Conservation (phyloP, 2,888 invertebrate species). For the Lumbricus terrestris region DNA sequence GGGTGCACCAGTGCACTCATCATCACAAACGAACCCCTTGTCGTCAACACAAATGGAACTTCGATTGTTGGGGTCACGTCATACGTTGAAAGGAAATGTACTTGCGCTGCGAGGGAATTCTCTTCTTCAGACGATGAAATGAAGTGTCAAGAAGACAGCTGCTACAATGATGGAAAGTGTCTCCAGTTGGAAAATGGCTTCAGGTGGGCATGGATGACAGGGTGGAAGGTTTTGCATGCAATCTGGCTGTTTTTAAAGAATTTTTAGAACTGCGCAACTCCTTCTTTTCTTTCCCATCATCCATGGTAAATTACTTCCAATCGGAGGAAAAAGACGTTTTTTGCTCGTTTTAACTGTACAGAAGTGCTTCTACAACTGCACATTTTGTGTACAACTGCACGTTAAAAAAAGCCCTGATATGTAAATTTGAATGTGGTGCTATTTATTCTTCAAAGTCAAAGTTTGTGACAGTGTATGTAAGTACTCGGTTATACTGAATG, state of each 20-base stretch:
- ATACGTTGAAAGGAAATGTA: slow-evolving; percentile 65
- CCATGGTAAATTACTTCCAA: too few species aligned
- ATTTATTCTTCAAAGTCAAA: too few species aligned
- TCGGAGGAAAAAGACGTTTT: too few species aligned
- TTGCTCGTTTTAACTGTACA: too few species aligned
- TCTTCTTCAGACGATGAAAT: neutral
- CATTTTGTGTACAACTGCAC: too few species aligned
- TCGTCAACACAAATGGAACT: slow-evolving; percentile 95
- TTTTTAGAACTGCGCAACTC: too few species aligned
- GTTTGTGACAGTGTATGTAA: too few species aligned
- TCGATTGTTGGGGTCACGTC: slow-evolving; percentile 93
- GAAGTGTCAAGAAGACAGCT: slow-evolving; percentile 74
- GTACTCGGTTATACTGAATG: too few species aligned
- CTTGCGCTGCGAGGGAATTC: neutral
- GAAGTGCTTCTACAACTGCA: too few species aligned
- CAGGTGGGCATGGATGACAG: slow-evolving; percentile 12
- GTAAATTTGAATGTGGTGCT: neutral
- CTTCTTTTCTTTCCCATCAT: too few species aligned
- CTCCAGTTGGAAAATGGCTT: slow-evolving; percentile 57
- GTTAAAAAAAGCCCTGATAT: too few species aligned
- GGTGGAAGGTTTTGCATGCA: neutral
- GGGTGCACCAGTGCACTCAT: slow-evolving; percentile 90
- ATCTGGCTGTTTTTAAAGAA: too few species aligned
- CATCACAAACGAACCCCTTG: slow-evolving; percentile 56
- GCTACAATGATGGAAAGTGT: slow-evolving; percentile 94